phyloP scores from a whole-genome alignment of 2,113 vertebrate genomes.

The Alligator sinensis region DNA sequence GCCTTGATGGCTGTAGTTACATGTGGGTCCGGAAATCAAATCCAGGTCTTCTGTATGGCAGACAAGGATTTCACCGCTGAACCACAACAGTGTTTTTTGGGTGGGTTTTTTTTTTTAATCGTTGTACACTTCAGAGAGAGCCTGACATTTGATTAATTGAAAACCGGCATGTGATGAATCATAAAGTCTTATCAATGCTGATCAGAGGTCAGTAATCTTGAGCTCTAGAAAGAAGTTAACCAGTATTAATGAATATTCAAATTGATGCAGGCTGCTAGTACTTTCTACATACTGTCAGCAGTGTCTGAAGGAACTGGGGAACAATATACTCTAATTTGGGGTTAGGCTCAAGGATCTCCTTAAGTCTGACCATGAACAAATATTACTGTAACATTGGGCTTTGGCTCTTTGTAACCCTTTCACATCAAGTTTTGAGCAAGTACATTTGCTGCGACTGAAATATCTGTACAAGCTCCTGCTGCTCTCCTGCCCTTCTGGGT shows the following conservation, averaged over 20 bases:
- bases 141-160: background rate
- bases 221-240: background rate
- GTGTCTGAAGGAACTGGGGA: background rate
- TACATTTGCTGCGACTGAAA: background rate
- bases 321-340: background rate
- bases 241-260: background rate
- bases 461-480: background rate
- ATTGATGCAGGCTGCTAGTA: fast-evolving
- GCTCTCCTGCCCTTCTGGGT: background rate
- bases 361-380: background rate
- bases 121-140: background rate
- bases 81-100: too few species aligned
- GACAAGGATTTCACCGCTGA: too few species aligned
- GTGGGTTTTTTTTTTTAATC: too few species aligned
- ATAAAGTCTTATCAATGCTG: background rate
- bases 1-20: too few species aligned
- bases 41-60: too few species aligned
- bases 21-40: too few species aligned
- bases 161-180: background rate
- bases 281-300: background rate
- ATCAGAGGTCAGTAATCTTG: background rate
- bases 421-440: background rate
- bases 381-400: background rate
- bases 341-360: background rate
- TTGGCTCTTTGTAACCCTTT: background rate